Evolutionary conservation across 2,797 vertebrate species (phyloP), one percentile per base, ranked within the genome.

Genomic region (Labroides dimidiatus): DNA sequence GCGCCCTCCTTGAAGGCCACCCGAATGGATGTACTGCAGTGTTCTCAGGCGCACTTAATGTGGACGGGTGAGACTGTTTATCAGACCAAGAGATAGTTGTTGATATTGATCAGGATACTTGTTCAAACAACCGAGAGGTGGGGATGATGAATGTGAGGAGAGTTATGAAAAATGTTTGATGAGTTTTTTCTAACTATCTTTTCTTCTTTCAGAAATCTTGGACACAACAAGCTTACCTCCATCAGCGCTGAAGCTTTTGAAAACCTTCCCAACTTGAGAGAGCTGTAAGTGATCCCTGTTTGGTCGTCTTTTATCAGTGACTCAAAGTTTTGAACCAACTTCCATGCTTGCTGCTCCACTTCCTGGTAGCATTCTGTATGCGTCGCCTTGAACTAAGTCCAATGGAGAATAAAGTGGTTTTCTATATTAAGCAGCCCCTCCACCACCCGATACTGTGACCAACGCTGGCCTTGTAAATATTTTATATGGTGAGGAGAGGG

Each of bases 371-470:
- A 66, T 80, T 85, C 80, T 84, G 47, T 82, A 72, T 81, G 83
- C 82, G 83, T 91, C 84, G 85, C 90, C 80, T 86, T 93, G 90
- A 92, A 89, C 90, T 73, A 71, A 85, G 85, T 81, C 88, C 93
- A 91, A 93, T 89, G 87, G 89, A 87, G 89, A 89, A 94, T 92
- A 87, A 90, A 92, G 87, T 89, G 89, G 92, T 90, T 92, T 93
- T 93, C 96, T 97, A 95, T 96, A 96, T 96, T 95, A 96, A 95
- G 93, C 84, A 90, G 93, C 92, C 94, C 90, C 91, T 89, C 94
- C 94, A 96, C 92, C 94, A 96, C 91, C 92, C 75, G 95, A 96
- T 95, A 96, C 93, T 93, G 93, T 91, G 90, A 92, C 95, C 94
- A 95, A 94, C 94, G 90, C 93, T 91, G 91, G 92, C 86, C 93